These are phyloP conservation scores for Poecilia velifera DNA, from an alignment of 2,797 vertebrate genomes.

Conservation along the genomic window DNA sequence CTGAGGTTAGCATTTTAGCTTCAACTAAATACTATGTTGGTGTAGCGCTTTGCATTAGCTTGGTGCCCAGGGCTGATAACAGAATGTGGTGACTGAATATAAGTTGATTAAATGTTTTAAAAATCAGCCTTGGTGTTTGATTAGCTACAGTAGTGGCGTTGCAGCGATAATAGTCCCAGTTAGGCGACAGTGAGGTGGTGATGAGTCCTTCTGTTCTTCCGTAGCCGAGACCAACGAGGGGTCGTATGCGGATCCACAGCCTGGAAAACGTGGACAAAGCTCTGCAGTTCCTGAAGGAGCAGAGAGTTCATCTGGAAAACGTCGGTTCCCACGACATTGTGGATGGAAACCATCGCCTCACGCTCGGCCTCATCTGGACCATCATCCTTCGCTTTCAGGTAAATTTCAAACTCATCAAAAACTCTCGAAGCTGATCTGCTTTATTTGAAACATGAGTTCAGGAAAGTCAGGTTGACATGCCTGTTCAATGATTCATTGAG, in stretches of 20 bases:
- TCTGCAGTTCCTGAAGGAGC: slow-evolving; percentile 93
- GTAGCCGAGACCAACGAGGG: slow-evolving; percentile 90
- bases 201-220: neutral
- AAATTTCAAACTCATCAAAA: slow-evolving; percentile 1
- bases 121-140: neutral
- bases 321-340: slow-evolving; percentile 96
- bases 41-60: too few relatives aligned
- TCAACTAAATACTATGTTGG: too few relatives aligned
- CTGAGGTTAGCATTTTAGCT: too few relatives aligned
- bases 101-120: neutral
- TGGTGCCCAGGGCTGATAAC: too few relatives aligned
- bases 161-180: neutral
- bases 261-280: slow-evolving; percentile 96
- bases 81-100: neutral
- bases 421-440: neutral
- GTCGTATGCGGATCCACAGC: slow-evolving; percentile 94
- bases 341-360: slow-evolving; percentile 93
- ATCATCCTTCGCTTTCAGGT: slow-evolving; percentile 97
- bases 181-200: neutral
- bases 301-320: slow-evolving; percentile 94
- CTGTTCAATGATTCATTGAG: neutral
- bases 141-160: neutral
- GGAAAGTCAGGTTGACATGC: neutral
- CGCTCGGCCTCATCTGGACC: slow-evolving; percentile 94
- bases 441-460: neutral